Base-by-base conservation (phyloP, 2,888 invertebrate species). In the Stenodera caucasica region DNA sequence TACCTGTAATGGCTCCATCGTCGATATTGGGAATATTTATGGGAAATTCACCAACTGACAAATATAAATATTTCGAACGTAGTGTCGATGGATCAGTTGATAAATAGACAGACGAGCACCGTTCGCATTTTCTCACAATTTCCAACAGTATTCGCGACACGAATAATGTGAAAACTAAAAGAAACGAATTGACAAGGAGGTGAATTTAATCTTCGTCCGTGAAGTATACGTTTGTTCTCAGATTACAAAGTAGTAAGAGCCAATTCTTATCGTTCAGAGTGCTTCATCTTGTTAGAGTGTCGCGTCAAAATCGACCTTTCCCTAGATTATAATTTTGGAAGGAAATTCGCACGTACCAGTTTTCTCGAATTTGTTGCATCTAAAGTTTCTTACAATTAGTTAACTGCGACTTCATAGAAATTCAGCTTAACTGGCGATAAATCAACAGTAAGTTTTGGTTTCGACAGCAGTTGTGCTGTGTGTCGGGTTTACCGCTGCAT, bases 111-210 rank as follows among this genome's bases (percentile, higher is more conserved):
- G 18, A 45, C 45, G n/a, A 45, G 45, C 2, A 45, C 3, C 9
- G 1, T 45, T 23, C 23, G 6, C 21, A 9, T 23, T n/a, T 2
- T 9, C 21, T 45, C 32, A 33, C 33, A 35, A 23, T 3, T 32
- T 2, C 11, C 14, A 53, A 53, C 33, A 33, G 33, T 53, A 53
- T 53, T 53, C 53, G 58, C 58, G 60, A 58, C 60, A 59, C 57
- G 64, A 52, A 21, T 60, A 65, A 67, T 67, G 64, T 53, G 69
- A 66, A 68, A 69, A 66, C 70, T 64, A 63, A 69, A 40, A 11
- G 61, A 65, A 63, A 65, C 63, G 68, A 71, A 73, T 72, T 68
- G 73, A 70, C 70, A 69, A 67, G 68, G 67, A 71, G 70, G 69
- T 69, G 70, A 73, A 73, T 73, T 73, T 73, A 72, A 73, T 73